Conservation (phyloP, 2,797 vertebrate species). For the Tangara arthus region DNA sequence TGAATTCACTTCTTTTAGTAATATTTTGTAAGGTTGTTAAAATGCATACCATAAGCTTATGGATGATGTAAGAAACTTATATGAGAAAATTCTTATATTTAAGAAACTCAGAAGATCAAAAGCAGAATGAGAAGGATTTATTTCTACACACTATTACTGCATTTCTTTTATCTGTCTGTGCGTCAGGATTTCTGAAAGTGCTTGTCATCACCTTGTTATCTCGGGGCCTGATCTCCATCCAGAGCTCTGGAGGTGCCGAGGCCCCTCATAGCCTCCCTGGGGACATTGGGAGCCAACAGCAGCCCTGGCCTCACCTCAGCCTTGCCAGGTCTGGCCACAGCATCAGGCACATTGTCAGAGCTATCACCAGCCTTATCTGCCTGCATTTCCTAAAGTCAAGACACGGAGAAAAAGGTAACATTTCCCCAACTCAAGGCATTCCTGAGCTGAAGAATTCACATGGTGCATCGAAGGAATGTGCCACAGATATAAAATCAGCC, state of each 20-base stretch:
- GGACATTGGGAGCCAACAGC: not conserved
- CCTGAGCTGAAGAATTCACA: not conserved
- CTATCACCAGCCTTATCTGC: not conserved
- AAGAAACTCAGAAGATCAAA: constrained; percentile 31
- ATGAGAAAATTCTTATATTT: not conserved
- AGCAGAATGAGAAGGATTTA: not conserved
- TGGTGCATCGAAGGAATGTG: not conserved
- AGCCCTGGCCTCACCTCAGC: not conserved
- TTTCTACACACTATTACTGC: not conserved
- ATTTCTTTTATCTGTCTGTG: constrained; percentile 15
- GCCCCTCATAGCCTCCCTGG: not conserved
- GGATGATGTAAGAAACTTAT: not conserved
- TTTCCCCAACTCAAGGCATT: not conserved
- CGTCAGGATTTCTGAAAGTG: constrained; percentile 14
- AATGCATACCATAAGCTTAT: not conserved
- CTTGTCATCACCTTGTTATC: constrained; percentile 42
- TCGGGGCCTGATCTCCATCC: not conserved
- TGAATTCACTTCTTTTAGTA: not conserved
- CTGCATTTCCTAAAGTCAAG: not conserved
- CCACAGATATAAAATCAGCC: not conserved
- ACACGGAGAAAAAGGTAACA: not conserved
- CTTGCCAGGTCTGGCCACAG: not conserved
- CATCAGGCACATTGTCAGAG: not conserved
- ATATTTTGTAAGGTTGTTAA: not conserved
- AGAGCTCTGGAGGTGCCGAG: not conserved